Percentiles rank a stretch among this genome's conserved stretches.
These are phyloP conservation scores for Upupa epops DNA, from an alignment of 2,113 vertebrate species.

Conservation along the genomic window DNA sequence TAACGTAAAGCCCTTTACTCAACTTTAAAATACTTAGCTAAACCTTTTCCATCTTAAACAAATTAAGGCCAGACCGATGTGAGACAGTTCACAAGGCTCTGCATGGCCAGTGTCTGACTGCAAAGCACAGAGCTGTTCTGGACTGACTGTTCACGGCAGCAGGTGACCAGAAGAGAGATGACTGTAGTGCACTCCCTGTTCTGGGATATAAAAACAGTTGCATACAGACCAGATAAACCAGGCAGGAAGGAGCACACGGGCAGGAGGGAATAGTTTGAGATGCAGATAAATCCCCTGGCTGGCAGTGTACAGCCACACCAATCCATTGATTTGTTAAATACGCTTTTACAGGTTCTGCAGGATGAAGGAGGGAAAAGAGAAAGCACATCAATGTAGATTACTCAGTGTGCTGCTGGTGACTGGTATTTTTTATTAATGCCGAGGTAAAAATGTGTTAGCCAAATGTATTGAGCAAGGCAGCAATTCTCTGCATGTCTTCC, in stretches of 20 bases:
- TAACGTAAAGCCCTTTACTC: not conserved
- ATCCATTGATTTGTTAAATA: not conserved
- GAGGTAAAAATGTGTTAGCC: not conserved
- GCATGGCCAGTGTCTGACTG: not conserved
- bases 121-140: not conserved
- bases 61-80: not conserved
- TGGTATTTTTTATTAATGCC: not conserved
- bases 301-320: not conserved
- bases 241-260: not conserved
- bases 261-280: not conserved
- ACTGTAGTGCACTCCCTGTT: not conserved
- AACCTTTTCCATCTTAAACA: not conserved
- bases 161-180: not conserved
- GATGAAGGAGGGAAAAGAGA: not conserved
- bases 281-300: not conserved
- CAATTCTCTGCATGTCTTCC: not conserved
- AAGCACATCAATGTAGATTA: not conserved
- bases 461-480: not conserved
- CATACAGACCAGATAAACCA: not conserved
- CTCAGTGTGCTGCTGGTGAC: not conserved
- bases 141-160: not conserved
- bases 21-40: not conserved
- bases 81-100: not conserved
- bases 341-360: not conserved
- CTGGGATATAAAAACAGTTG: not conserved